These are phyloP conservation scores for Pogonophryne albipinna DNA, from an alignment of 2,797 vertebrate species.

Conservation along the genomic window DNA sequence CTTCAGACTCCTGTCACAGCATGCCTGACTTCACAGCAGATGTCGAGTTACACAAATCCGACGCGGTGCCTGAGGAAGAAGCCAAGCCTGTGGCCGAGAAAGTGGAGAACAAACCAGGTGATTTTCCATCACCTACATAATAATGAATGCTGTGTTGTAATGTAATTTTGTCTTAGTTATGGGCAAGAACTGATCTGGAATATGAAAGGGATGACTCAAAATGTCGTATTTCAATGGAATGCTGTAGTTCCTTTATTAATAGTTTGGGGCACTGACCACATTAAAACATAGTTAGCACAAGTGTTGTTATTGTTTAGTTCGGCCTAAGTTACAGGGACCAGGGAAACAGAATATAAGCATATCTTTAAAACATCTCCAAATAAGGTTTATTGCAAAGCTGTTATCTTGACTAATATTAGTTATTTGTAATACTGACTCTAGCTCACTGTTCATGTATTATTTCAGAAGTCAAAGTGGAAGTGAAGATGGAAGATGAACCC, in stretches of 20 bases:
- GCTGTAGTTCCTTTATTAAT: neutral
- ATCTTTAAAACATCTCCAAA: neutral
- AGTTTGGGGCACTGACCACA: neutral
- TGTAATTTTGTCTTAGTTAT: too few species aligned
- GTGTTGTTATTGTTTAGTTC: neutral
- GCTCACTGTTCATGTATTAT: neutral
- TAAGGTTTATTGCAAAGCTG: neutral
- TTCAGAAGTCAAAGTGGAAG: conserved; percentile 85
- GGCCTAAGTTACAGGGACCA: neutral
- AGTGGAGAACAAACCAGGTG: conserved; percentile 49
- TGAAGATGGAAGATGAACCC: conserved; percentile 69
- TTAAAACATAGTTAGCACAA: neutral
- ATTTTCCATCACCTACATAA: neutral
- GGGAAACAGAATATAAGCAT: neutral
- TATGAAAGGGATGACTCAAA: neutral
- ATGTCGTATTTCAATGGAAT: neutral
- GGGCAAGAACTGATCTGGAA: neutral
- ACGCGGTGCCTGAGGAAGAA: conserved; percentile 40
- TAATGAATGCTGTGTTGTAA: too few species aligned
- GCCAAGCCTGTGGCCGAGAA: conserved; percentile 18
- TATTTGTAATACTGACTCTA: neutral
- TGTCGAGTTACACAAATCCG: conserved; percentile 42
- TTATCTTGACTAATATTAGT: neutral
- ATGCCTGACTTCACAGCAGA: conserved; percentile 71
- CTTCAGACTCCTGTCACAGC: conserved; percentile 53